phyloP scores from a whole-genome alignment of 1,140 invertebrate genomes.

The Leptinotarsa undecemlineata region DNA sequence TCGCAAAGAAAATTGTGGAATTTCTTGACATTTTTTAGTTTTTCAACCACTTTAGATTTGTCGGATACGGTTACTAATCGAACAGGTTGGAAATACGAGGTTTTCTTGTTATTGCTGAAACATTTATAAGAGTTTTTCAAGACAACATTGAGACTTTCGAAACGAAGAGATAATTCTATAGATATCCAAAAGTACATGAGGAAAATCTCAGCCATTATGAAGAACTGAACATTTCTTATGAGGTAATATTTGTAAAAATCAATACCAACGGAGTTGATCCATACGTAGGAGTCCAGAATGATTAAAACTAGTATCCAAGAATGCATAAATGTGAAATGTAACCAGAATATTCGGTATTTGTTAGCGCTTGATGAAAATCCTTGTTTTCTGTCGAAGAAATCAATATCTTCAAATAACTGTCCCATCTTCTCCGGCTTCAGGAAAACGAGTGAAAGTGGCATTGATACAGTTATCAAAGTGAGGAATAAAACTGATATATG shows the following conservation, averaged over 20 bases:
- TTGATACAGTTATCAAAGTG: not conserved
- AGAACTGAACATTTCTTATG: not conserved
- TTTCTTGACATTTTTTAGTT: constrained; percentile 4
- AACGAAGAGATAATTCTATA: not conserved
- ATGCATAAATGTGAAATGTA: not conserved
- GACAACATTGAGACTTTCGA: not conserved
- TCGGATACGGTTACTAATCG: not conserved
- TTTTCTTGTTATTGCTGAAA: not conserved
- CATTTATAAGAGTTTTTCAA: not conserved
- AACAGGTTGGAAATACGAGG: not conserved
- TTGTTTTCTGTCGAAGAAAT: not conserved
- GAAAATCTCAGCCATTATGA: not conserved
- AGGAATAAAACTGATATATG: not conserved
- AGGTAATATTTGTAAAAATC: constrained; percentile 7
- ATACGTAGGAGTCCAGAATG: not conserved
- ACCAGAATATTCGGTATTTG: not conserved
- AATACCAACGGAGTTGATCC: not conserved
- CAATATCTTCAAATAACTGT: not conserved
- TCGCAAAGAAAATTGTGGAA: constrained; percentile 5
- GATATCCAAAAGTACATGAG: not conserved
- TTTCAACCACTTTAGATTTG: not conserved
- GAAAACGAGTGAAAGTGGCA: not conserved
- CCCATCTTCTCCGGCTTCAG: not conserved
- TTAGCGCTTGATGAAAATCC: not conserved
- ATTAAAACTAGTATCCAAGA: not conserved